These are phyloP conservation scores for Agrotis exclamationis DNA, from an alignment of 2,888 invertebrate genomes.

Conservation along the genomic window DNA sequence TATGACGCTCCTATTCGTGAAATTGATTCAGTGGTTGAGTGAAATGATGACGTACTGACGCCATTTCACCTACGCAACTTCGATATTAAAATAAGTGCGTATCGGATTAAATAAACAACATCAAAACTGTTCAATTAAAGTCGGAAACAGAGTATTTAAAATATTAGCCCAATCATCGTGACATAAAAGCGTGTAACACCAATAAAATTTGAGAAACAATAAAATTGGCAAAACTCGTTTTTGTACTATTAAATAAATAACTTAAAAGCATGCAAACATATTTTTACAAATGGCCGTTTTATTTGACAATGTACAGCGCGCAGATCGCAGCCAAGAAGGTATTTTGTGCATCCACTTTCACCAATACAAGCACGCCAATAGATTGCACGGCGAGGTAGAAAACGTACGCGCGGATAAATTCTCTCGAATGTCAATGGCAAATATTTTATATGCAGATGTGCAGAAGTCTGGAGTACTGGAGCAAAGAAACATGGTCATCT, in stretches of 20 bases:
- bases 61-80: conserved; percentile 44
- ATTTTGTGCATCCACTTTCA: conserved; percentile 88
- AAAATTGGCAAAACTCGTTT: conserved; percentile 65
- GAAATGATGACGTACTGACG: conserved; percentile 66
- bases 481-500: conserved; percentile 6
- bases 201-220: conserved; percentile 63
- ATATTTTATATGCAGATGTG: conserved; percentile 48
- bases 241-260: conserved; percentile 57
- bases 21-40: conserved; percentile 70
- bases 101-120: conserved; percentile 24
- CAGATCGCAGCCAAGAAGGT: conserved; percentile 73
- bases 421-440: conserved; percentile 68
- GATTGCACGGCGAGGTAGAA: conserved; percentile 78
- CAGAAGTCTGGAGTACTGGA: conserved; percentile 25
- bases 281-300: conserved; percentile 65
- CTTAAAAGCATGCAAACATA: conserved; percentile 62
- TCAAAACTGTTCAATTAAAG: conserved; percentile 18
- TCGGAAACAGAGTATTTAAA: conserved; percentile 14
- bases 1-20: conserved; percentile 70
- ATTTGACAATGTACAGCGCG: conserved; percentile 71
- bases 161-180: conserved; percentile 47
- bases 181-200: conserved; percentile 62
- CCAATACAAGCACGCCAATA: conserved; percentile 85
- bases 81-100: conserved; percentile 21
- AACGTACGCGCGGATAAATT: conserved; percentile 72